These are phyloP conservation scores for Psilopogon haemacephalus DNA, from an alignment of 2,113 vertebrate genomes.

Conservation along the genomic window DNA sequence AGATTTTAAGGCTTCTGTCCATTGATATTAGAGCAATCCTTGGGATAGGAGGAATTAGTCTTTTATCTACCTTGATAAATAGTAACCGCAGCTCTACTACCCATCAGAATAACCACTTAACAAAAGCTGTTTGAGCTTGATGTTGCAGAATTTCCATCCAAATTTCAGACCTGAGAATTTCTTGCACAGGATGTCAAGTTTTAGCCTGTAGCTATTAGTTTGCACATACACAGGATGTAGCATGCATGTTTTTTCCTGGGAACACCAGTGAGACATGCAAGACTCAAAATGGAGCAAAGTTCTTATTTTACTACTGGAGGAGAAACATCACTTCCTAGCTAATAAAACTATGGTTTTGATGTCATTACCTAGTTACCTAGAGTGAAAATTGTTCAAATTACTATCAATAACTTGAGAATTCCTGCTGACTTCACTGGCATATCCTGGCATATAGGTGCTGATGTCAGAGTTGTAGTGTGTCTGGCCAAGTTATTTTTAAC, in stretches of 20 bases:
- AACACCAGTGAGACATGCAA: neutral
- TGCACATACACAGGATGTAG: neutral
- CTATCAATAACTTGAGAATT: neutral
- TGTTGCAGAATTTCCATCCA: neutral
- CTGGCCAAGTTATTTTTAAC: neutral
- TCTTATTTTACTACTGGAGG: neutral
- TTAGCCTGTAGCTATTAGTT: neutral
- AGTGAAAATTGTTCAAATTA: neutral
- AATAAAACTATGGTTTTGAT: neutral
- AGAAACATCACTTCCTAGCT: neutral
- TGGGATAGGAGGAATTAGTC: neutral
- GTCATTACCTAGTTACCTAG: neutral
- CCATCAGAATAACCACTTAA: neutral
- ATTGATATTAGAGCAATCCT: neutral
- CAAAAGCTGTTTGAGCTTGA: neutral
- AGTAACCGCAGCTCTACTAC: neutral
- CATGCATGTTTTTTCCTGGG: slow-evolving; percentile 5
- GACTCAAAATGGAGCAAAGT: neutral
- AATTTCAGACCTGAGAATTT: neutral
- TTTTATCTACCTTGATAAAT: neutral
- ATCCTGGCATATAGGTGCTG: neutral
- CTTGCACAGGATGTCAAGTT: neutral
- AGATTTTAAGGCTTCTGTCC: neutral
- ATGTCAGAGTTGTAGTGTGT: neutral
- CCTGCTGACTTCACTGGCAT: neutral